A percentile compares a stretch with the other conserved stretches of the same genome.
phyloP scores from a whole-genome alignment of 1,140 invertebrate genomes.

The Antheraea pernyi region DNA sequence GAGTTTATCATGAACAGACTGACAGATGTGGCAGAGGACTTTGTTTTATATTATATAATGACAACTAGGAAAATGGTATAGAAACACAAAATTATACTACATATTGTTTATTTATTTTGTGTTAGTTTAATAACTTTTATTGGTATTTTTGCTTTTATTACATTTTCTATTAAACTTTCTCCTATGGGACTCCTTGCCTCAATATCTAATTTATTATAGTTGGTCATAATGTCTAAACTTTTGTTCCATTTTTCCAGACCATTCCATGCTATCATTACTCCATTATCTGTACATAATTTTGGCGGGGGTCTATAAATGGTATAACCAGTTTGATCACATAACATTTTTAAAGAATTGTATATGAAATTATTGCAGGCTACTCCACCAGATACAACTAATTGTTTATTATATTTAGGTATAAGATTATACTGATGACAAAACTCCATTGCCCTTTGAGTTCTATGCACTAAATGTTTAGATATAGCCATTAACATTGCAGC shows the following conservation, averaged over 20 bases:
- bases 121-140: slow-evolving; percentile 61
- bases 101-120: neutral
- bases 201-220: slow-evolving; percentile 55
- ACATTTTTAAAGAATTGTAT: slow-evolving; percentile 82
- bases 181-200: slow-evolving; percentile 56
- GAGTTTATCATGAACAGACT: too few species aligned
- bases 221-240: slow-evolving; percentile 55
- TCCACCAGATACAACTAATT: slow-evolving; percentile 93
- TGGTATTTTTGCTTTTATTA: slow-evolving; percentile 51
- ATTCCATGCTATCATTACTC: slow-evolving; percentile 99
- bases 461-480: slow-evolving; percentile 88
- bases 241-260: slow-evolving; percentile 88
- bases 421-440: slow-evolving; percentile 84
- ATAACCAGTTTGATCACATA: slow-evolving; percentile 86
- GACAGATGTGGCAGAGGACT: too few species aligned
- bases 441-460: slow-evolving; percentile 91
- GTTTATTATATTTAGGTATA: slow-evolving; percentile 80
- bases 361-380: slow-evolving; percentile 96
- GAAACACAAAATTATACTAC: too few species aligned
- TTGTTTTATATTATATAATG: too few species aligned
- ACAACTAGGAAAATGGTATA: too few species aligned
- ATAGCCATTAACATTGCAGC: slow-evolving; percentile 89
- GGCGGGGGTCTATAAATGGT: slow-evolving; percentile 87
- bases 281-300: slow-evolving; percentile 97
- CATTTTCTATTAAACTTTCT: slow-evolving; percentile 48